Evolutionary conservation across 2,888 invertebrate species (phyloP).

Genomic region (Petrophora chlorosata): DNA sequence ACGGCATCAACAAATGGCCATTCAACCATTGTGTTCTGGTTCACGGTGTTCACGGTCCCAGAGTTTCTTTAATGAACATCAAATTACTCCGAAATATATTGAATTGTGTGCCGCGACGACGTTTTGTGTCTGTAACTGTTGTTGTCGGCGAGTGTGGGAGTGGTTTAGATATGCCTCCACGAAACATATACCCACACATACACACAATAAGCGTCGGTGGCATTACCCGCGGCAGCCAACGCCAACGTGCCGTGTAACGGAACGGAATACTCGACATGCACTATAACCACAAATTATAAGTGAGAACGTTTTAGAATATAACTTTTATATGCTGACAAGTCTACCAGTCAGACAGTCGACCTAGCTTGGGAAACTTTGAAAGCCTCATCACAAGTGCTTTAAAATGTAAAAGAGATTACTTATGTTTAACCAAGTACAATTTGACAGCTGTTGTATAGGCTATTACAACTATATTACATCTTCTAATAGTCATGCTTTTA

Average conservation of each 20-base stretch:
- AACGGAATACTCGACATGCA: conserved; percentile 80
- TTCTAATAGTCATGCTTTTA: too few relatives aligned
- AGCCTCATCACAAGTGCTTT: conserved; percentile 1
- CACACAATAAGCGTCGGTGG: conserved; percentile 45
- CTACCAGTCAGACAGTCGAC: conserved; percentile 33
- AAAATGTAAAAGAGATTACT: neutral
- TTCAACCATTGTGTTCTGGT: conserved; percentile 83
- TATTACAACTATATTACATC: too few relatives aligned
- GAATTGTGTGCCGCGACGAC: conserved; percentile 80
- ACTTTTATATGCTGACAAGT: conserved; percentile 70
- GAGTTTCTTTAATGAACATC: conserved; percentile 83
- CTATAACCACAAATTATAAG: conserved; percentile 82
- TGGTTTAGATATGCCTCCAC: conserved; percentile 39
- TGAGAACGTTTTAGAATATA: conserved; percentile 79
- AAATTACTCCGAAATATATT: conserved; percentile 83
- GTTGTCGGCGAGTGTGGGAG: conserved; percentile 61
- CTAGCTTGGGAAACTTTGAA: conserved; percentile 16
- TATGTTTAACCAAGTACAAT: neutral
- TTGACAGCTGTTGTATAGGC: too few relatives aligned
- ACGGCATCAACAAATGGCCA: conserved; percentile 80
- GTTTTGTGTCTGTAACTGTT: conserved; percentile 76
- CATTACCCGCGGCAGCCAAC: conserved; percentile 62
- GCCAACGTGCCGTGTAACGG: conserved; percentile 76
- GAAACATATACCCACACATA: conserved; percentile 10
- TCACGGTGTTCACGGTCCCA: conserved; percentile 84